phyloP scores from a whole-genome alignment of 2,797 vertebrate species.

The Fratercula arctica region DNA sequence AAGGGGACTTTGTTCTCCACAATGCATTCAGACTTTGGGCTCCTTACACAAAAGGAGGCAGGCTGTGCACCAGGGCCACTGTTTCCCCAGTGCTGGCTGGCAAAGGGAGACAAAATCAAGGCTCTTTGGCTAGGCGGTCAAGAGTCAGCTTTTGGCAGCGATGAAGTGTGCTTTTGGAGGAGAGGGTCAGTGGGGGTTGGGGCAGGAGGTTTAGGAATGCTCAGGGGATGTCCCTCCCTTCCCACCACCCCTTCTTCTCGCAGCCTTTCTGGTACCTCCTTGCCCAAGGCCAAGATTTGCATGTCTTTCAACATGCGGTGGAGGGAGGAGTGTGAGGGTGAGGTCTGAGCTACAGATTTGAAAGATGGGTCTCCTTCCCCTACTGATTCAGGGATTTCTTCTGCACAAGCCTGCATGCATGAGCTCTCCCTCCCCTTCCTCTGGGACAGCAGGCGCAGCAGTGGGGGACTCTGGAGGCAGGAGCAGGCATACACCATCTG shows the following conservation, averaged over 20 bases:
- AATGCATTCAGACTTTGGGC: neutral
- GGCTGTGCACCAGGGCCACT: neutral
- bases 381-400: neutral
- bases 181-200: neutral
- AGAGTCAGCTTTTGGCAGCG: neutral
- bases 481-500: rapidly evolving
- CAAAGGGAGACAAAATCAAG: neutral
- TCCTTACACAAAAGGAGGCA: neutral
- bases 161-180: neutral
- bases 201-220: neutral
- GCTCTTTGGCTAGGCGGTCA: neutral
- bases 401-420: neutral
- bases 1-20: neutral
- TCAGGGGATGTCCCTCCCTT: neutral
- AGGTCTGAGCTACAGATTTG: neutral
- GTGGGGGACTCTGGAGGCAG: neutral
- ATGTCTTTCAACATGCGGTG: rapidly evolving
- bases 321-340: neutral
- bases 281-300: neutral
- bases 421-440: neutral
- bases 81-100: neutral
- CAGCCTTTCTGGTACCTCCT: neutral
- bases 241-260: neutral
- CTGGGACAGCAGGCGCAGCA: neutral
- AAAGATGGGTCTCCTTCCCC: neutral